Evolutionary conservation across 2,888 invertebrate species (phyloP), one percentile per base, ranked within the genome.

Genomic region (Drosophila yooni): DNA sequence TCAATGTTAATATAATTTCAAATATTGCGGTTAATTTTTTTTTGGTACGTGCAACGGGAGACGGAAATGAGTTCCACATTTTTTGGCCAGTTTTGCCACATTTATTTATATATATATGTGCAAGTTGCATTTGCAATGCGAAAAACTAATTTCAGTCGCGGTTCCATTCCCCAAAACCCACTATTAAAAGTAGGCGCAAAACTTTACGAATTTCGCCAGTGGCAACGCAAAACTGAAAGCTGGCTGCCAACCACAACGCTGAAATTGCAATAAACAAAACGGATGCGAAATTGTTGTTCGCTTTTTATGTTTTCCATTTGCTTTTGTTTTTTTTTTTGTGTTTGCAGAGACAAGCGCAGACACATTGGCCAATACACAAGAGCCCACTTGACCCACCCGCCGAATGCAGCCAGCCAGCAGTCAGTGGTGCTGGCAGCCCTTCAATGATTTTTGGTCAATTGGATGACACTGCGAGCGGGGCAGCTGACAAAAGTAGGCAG

Each of bases 11-110:
- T 88, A 88, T 85, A 85, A 87, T 86, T 83, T 86, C 80, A 86
- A 83, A 82, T 87, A 86, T 84, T 88, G 88, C 68, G 87, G 87
- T 87, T 87, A 83, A 87, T 83, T 86, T 82, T 66, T 36, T 38
- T 65, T 56, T 54, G n/a, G 64, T 75, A 70, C 62, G 67, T 74
- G 63, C 67, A 53, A 59, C 38, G 61, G 6, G 31, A 48, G 31
- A 40, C 68, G 79, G 79, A 85, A 88, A 88, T 88, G 82, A 88
- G 85, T 48, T 72, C 38, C 38, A 56, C 67, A 62, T 58, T 40
- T 68, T 71, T 73, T 67, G 65, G 68, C 48, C 58, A 64, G 38
- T 62, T 61, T 50, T 52, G 54, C 31, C 29, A 62, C 57, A 66
- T 72, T 62, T 76, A 72, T 74, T 59, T 71, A 18, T 54, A 48